Percentiles rank a stretch among this genome's conserved stretches.
These are phyloP conservation scores for Pygmarrhopalites habei DNA, from an alignment of 1,140 invertebrate genomes.

Conservation along the genomic window DNA sequence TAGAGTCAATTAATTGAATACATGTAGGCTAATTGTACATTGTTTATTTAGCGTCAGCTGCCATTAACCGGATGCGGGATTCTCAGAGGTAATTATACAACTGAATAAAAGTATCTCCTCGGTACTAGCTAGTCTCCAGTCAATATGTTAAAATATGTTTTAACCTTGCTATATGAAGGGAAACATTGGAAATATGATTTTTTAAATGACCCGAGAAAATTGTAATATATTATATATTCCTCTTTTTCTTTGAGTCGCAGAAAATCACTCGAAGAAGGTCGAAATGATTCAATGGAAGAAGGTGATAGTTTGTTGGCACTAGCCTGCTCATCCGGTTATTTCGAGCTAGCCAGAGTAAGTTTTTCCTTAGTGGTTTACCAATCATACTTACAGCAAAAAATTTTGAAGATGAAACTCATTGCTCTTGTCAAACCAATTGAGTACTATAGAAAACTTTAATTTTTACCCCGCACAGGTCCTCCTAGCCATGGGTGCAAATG, in stretches of 20 bases:
- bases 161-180: not conserved
- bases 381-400: too few species aligned
- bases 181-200: not conserved
- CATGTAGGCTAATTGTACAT: too few species aligned
- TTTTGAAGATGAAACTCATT: too few species aligned
- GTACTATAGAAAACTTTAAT: too few species aligned
- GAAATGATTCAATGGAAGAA: slow-evolving; percentile 84
- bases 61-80: slow-evolving; percentile 81
- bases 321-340: slow-evolving; percentile 88
- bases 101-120: too few species aligned
- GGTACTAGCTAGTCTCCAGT: too few species aligned
- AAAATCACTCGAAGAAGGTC: slow-evolving; percentile 81
- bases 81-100: slow-evolving; percentile 40
- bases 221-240: too few species aligned
- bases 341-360: slow-evolving; percentile 77
- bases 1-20: too few species aligned
- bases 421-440: too few species aligned
- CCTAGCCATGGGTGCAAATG: slow-evolving; percentile 92
- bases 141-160: too few species aligned
- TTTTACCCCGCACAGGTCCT: slow-evolving; percentile 72
- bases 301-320: slow-evolving; percentile 84
- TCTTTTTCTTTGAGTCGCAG: slow-evolving; percentile 42
- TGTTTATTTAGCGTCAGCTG: slow-evolving; percentile 82
- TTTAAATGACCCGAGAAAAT: too few species aligned
- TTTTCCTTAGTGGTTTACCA: too few species aligned